phyloP scores from a whole-genome alignment of 2,113 vertebrate species.

The Spea multiplicata region DNA sequence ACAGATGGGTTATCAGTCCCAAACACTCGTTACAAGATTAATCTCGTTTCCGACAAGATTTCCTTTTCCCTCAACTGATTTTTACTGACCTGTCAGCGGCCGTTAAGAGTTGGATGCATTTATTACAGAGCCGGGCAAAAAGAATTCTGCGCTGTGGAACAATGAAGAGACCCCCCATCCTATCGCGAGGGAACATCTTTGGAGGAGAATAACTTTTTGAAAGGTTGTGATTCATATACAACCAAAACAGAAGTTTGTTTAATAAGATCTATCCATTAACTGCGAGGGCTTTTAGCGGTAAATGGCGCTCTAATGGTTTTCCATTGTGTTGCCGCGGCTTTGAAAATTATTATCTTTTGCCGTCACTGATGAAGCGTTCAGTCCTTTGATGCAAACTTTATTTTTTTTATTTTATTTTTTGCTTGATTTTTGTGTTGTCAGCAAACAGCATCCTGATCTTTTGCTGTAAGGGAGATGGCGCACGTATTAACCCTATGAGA shows the following conservation, averaged over 20 bases:
- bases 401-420: no score
- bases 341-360: constrained; percentile 29
- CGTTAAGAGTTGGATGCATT: constrained; percentile 72
- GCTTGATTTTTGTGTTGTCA: not conserved
- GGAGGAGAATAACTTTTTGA: constrained; percentile 59
- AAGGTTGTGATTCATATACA: constrained; percentile 65
- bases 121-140: constrained; percentile 60
- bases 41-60: constrained; percentile 86
- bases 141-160: constrained; percentile 58
- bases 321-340: constrained; percentile 21
- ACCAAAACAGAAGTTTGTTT: constrained; percentile 53
- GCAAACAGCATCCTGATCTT: no score
- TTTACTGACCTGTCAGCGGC: constrained; percentile 75
- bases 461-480: no score
- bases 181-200: constrained; percentile 75
- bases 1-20: constrained; percentile 85
- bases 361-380: constrained; percentile 7
- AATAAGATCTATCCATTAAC: constrained; percentile 21
- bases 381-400: not conserved
- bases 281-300: not conserved
- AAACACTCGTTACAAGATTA: constrained; percentile 83
- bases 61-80: constrained; percentile 87
- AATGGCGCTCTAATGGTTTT: constrained; percentile 15
- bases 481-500: no score
- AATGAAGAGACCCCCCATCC: constrained; percentile 60